Evolutionary conservation across 2,888 invertebrate genomes (phyloP), one percentile per base, ranked within the genome.

Genomic region (Cantharis rufa): DNA sequence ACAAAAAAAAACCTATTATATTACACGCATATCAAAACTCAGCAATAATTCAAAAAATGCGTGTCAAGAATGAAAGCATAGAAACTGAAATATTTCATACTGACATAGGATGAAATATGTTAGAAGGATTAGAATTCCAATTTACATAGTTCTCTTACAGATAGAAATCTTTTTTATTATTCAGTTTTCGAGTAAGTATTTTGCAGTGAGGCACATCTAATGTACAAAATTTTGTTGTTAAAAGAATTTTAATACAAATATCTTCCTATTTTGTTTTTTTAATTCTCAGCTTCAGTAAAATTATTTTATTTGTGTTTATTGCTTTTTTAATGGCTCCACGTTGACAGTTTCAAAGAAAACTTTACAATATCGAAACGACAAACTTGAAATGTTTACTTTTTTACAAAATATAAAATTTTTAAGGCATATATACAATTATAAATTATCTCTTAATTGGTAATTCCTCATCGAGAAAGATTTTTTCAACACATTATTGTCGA

Each of bases 1-100:
- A 69, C 74, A 74, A 74, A 76, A 76, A 24, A 66, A 66, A 76
- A 70, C 62, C 69, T 72, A 69, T 76, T 73, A 73, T 73, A 73
- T 72, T 76, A 70, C 73, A 63, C 72, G 72, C 72, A 73, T 72
- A 76, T 66, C 72, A 72, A 73, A 76, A 76, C 70, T 72, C 64
- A 64, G 72, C 72, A 72, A 76, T 76, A 76, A 76, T 76, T 76
- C 76, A 76, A 76, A 72, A 72, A 76, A 76, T 76, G 68, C 76
- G 76, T 76, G 76, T 72, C 27, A 62, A 18, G 76, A 76, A 76
- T 76, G 66, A 76, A 76, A 76, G 70, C 72, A 24, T 72, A 74
- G 71, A 76, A 76, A 76, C 66, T 73, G 70, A 72, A 76, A 73
- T 73, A 76, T 76, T 76, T 76, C 70, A 72, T 62, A 71, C 63